Evolutionary conservation across 92 coral and sea anemone genomes (phyloP), one percentile per base, ranked within the genome.

Genomic region (Porites lobata): DNA sequence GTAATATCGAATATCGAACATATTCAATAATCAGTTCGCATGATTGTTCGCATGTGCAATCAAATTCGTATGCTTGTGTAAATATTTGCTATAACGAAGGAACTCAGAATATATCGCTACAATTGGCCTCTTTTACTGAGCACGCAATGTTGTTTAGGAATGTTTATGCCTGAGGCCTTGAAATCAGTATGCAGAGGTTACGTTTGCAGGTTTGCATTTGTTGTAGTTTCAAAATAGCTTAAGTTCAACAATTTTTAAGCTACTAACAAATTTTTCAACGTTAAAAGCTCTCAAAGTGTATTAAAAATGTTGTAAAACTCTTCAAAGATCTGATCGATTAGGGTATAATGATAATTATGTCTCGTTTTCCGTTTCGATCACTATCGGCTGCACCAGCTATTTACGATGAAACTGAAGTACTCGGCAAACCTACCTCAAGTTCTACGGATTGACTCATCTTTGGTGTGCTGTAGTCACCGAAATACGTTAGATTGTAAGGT

Each of bases 351-450:
- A 64, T 64, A 15, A 21, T 64, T 4, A 19, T 1, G 22, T 10
- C 20, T 64, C 20, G 47, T 38, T 38, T 38, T 15, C 13, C 69
- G 69, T 66, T 66, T 66, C 71, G 71, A 15, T 66, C 13, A 2
- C 9, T 20, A 7, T 20, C 24, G 9, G 12, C 2, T n/a, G 4
- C 6, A 29, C 9, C 8, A 7, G 2, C 38, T 9, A 22, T 66
- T 66, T 10, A 1, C 12, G 24, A 9, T 14, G 69, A 9, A 8
- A 9, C 19, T 9, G 32, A 66, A 64, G n/a, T 15, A 64, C 38
- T 20, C 3, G 71, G 15, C 32, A 66, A n/a, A 66, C 71, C 11
- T 66, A 66, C 71, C 71, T 66, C 71, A 20, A 66, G 71, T 66
- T 66, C 71, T 6, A 66, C 71, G 8, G 71, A 66, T 14, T 66